Conservation (phyloP, 1,140 invertebrate species). For the Calliopsis andreniformis region DNA sequence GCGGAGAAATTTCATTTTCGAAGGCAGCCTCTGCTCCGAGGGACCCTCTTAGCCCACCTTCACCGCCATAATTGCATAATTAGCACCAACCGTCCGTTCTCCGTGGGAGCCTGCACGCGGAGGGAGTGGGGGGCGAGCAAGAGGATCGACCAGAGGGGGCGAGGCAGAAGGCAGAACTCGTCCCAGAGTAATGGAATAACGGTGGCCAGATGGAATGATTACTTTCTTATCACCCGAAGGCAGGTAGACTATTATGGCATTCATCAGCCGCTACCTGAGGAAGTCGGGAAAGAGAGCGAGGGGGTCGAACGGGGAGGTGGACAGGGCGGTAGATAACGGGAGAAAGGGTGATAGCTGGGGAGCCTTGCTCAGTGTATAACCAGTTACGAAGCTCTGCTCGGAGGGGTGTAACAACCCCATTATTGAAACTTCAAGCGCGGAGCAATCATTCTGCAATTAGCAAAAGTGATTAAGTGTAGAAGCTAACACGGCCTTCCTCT, state of each 20-base stretch:
- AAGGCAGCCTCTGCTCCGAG: too few species aligned
- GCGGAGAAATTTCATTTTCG: constrained; percentile 40
- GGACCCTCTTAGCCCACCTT: background rate
- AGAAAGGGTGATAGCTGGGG: constrained; percentile 50
- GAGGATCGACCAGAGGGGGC: too few species aligned
- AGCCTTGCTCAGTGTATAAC: constrained; percentile 53
- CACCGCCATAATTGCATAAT: constrained; percentile 58
- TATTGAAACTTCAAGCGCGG: constrained; percentile 75
- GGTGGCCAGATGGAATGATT: constrained; percentile 68
- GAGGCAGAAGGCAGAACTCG: too few species aligned
- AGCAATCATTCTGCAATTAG: constrained; percentile 78
- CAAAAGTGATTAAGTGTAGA: constrained; percentile 76
- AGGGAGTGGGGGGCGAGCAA: too few species aligned
- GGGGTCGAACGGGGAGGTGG: constrained; percentile 16
- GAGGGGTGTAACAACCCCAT: constrained; percentile 70
- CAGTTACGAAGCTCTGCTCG: constrained; percentile 43
- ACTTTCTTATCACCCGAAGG: constrained; percentile 70
- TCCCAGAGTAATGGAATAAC: constrained; percentile 66
- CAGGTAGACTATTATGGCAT: constrained; percentile 68
- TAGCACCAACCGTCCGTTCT: constrained; percentile 30
- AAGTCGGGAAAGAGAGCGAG: constrained; percentile 35
- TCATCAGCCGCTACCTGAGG: constrained; percentile 60
- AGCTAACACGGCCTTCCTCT: constrained; percentile 57
- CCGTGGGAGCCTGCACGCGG: too few species aligned
- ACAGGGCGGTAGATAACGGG: constrained; percentile 45